Conservation (phyloP, 2,113 vertebrate genomes). For the Lophius piscatorius region DNA sequence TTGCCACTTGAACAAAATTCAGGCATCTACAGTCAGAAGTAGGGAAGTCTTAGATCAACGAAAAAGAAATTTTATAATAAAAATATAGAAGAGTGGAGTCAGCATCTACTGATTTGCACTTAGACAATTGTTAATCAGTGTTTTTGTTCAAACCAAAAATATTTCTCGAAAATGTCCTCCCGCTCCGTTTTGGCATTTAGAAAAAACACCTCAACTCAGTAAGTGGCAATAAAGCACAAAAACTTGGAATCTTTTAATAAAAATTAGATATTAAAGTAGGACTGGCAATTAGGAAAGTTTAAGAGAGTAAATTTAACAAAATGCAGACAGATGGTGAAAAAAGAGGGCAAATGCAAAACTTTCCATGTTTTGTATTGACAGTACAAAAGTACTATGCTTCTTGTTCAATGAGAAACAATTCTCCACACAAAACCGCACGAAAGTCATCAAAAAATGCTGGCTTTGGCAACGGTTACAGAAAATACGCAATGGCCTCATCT, state of each 20-base stretch:
- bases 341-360: no score
- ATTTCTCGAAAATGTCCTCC: constrained; percentile 11
- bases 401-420: no score
- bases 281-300: constrained; percentile 21
- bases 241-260: background rate
- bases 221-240: constrained; percentile 14
- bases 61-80: constrained; percentile 58
- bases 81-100: constrained; percentile 52
- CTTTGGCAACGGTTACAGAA: no score
- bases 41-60: constrained; percentile 75
- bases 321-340: no score
- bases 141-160: constrained; percentile 11
- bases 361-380: no score
- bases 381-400: no score
- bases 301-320: constrained; percentile 1
- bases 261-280: background rate
- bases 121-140: constrained; percentile 2
- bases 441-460: no score
- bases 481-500: no score
- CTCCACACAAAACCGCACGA: no score
- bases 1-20: constrained; percentile 78
- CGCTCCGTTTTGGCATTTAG: constrained; percentile 5
- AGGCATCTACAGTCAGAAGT: constrained; percentile 78
- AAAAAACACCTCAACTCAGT: background rate
- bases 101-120: constrained; percentile 56